Evolutionary conservation across 2,797 vertebrate genomes (phyloP).

Genomic region (Chrosomus eos): DNA sequence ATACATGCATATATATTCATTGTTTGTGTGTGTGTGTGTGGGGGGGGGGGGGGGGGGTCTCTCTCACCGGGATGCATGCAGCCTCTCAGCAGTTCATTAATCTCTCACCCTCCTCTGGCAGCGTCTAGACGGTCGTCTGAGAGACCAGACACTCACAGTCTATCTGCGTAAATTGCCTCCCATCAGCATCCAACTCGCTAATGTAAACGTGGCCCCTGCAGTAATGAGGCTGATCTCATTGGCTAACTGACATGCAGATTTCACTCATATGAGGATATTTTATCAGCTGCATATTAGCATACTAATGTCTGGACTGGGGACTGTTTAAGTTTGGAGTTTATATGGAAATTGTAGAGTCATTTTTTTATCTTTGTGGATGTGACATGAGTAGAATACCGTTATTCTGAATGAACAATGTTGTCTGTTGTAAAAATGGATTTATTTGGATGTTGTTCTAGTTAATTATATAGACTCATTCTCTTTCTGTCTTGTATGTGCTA

Average conservation of each 20-base stretch:
- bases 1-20: conserved; percentile 27
- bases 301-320: conserved; percentile 16
- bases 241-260: conserved; percentile 49
- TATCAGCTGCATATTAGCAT: conserved; percentile 39
- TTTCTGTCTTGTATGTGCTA: background rate
- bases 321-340: conserved; percentile 24
- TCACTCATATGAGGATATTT: conserved; percentile 49
- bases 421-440: background rate
- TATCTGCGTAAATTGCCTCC: conserved; percentile 55
- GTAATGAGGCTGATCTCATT: conserved; percentile 50
- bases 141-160: conserved; percentile 63
- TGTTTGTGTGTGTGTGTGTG: conserved; percentile 4
- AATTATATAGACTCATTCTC: background rate
- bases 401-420: background rate
- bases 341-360: conserved; percentile 5
- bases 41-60: background rate
- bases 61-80: conserved; percentile 32
- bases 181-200: conserved; percentile 67
- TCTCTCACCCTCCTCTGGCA: conserved; percentile 80
- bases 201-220: conserved; percentile 66
- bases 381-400: background rate
- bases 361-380: background rate
- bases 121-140: conserved; percentile 82
- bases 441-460: background rate
- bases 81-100: conserved; percentile 78